Evolutionary conservation across 2,113 vertebrate genomes (phyloP).

Genomic region (Grammomys dolichurus): DNA sequence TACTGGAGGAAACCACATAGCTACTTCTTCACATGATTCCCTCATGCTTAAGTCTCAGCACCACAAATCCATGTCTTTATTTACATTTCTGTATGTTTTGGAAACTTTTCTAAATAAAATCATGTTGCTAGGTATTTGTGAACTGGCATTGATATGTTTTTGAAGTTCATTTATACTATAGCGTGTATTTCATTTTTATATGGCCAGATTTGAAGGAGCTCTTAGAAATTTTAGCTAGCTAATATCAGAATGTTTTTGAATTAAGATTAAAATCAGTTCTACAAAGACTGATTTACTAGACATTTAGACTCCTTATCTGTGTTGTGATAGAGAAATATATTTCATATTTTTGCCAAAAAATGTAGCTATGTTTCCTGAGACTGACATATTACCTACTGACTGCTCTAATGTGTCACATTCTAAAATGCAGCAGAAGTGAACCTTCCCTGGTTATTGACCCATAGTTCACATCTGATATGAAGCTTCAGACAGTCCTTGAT

Average conservation of each 20-base stretch:
- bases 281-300: neutral
- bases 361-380: neutral
- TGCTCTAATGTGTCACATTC: neutral
- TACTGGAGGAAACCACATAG: neutral
- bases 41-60: neutral
- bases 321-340: neutral
- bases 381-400: neutral
- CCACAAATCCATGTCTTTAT: neutral
- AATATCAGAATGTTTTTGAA: neutral
- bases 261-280: neutral
- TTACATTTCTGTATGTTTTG: neutral
- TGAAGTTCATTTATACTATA: neutral
- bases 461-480: neutral
- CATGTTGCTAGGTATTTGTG: neutral
- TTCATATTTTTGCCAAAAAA: neutral
- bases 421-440: neutral
- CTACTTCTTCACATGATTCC: fast-evolving
- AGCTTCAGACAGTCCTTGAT: neutral
- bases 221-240: neutral
- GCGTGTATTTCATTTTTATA: neutral
- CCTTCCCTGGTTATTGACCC: neutral
- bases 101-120: neutral
- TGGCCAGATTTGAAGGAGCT: neutral
- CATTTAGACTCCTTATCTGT: neutral
- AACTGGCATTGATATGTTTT: neutral